These are phyloP conservation scores for Chrysomela aeneicollis DNA, from an alignment of 2,888 invertebrate genomes.

Conservation along the genomic window DNA sequence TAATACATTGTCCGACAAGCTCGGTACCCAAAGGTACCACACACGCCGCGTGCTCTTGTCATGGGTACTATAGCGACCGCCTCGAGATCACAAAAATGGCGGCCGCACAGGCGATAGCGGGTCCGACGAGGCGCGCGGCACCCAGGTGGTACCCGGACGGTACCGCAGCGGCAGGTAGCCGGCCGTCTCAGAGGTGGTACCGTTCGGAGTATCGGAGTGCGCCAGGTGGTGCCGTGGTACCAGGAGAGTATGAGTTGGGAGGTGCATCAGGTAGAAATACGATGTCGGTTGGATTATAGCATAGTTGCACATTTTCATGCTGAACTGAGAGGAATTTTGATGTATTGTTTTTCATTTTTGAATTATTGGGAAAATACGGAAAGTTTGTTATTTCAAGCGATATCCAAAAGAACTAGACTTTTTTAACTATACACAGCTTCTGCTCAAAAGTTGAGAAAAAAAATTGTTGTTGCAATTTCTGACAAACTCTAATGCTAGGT, in stretches of 20 bases:
- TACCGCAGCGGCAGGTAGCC: constrained; percentile 14
- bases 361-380: too few relatives aligned
- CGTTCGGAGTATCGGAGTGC: constrained; percentile 26
- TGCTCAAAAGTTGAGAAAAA: too few relatives aligned
- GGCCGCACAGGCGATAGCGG: constrained; percentile 14
- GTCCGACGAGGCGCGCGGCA: constrained; percentile 19
- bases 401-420: too few relatives aligned
- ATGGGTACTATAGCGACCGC: constrained; percentile 2
- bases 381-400: too few relatives aligned
- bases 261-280: not conserved
- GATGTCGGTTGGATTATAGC: too few relatives aligned
- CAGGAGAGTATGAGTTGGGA: not conserved
- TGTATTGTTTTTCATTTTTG: too few relatives aligned
- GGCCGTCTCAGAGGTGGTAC: constrained; percentile 32
- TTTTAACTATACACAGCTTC: too few relatives aligned
- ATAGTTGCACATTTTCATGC: too few relatives aligned
- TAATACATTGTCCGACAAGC: not conserved
- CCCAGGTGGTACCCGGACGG: constrained; percentile 2
- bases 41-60: not conserved
- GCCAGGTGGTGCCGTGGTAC: not conserved
- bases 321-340: too few relatives aligned
- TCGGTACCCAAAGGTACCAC: constrained; percentile 8
- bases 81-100: constrained; percentile 22
- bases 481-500: too few relatives aligned
- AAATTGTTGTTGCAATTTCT: too few relatives aligned